Percentiles rank a stretch among this genome's conserved stretches.
Evolutionary conservation across 2,888 invertebrate genomes (phyloP).

Genomic region (Coenonympha glycerion): DNA sequence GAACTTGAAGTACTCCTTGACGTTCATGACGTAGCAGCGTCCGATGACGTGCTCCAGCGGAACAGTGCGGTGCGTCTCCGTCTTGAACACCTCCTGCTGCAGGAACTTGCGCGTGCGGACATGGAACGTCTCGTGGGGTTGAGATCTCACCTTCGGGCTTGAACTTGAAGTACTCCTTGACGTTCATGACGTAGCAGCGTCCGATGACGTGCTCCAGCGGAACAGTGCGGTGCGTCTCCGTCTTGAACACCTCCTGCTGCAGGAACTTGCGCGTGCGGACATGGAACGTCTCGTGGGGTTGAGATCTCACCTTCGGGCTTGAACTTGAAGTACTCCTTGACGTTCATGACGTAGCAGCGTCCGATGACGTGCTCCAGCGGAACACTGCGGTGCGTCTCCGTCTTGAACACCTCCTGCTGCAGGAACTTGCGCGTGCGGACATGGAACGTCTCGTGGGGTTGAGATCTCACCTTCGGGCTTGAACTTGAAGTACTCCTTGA

Average conservation of each 20-base stretch:
- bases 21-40: conserved; percentile 94
- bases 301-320: conserved; percentile 81
- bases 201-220: conserved; percentile 90
- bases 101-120: conserved; percentile 95
- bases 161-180: conserved; percentile 94
- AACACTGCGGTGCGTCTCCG: conserved; percentile 89
- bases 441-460: too few species aligned
- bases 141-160: conserved; percentile 81
- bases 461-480: conserved; percentile 81
- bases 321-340: conserved; percentile 94
- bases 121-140: too few species aligned
- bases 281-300: too few species aligned
- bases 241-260: conserved; percentile 97
- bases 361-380: conserved; percentile 90
- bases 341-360: conserved; percentile 94
- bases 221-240: conserved; percentile 89
- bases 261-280: conserved; percentile 95
- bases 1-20: conserved; percentile 94
- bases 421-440: conserved; percentile 95
- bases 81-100: conserved; percentile 97
- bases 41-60: conserved; percentile 90
- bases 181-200: conserved; percentile 94
- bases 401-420: conserved; percentile 97
- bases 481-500: conserved; percentile 94
- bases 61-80: conserved; percentile 89